These are phyloP conservation scores for Stenopsyche tienmushanensis DNA, from an alignment of 1,140 invertebrate species.

Conservation along the genomic window DNA sequence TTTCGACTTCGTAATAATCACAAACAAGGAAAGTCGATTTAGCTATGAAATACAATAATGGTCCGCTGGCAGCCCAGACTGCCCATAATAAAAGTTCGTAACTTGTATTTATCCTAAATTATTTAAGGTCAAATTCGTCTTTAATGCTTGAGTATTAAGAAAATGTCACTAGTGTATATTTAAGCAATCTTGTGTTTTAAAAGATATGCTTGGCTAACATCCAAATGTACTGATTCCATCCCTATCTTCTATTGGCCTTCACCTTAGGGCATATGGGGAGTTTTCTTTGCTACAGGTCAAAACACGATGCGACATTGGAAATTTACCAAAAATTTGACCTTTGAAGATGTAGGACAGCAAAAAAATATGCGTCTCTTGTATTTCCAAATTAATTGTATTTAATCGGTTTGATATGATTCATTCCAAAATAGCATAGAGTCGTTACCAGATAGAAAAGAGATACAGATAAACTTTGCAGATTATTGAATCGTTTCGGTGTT, in stretches of 20 bases:
- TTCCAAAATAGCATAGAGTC: neutral
- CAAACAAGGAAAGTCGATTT: too few relatives aligned
- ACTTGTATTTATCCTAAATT: too few relatives aligned
- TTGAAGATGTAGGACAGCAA: neutral
- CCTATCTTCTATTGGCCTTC: slow-evolving; percentile 17
- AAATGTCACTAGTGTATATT: neutral
- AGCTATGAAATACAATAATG: too few relatives aligned
- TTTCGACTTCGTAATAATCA: too few relatives aligned
- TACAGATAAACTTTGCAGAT: slow-evolving; percentile 24
- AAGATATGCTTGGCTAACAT: slow-evolving; percentile 11
- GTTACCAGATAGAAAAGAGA: neutral
- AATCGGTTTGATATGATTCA: neutral
- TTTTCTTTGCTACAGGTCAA: slow-evolving; percentile 8
- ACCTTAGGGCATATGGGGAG: slow-evolving; percentile 13
- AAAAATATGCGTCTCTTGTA: neutral
- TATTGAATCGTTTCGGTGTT: slow-evolving; percentile 22
- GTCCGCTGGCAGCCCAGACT: too few relatives aligned
- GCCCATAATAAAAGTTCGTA: too few relatives aligned
- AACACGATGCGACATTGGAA: slow-evolving; percentile 24
- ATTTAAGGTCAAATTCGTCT: too few relatives aligned
- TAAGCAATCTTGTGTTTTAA: neutral
- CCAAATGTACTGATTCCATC: slow-evolving; percentile 1
- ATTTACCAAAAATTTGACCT: slow-evolving; percentile 20
- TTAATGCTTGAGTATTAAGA: too few relatives aligned
- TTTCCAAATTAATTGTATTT: neutral